Base-by-base conservation (phyloP, 2,113 vertebrate species). In the Perca flavescens region DNA sequence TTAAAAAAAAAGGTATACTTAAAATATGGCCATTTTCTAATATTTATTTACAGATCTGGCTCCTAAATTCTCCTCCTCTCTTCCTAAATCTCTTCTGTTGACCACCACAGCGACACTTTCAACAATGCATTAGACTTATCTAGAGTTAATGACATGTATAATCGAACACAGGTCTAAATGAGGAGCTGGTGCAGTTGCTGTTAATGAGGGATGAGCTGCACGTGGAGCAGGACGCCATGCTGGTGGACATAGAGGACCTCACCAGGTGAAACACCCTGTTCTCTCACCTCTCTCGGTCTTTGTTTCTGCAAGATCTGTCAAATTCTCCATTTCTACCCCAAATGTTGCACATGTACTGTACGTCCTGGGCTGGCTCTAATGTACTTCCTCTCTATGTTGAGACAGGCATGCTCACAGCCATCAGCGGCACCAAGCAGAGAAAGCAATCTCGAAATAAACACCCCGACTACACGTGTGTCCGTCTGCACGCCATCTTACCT, bases 191-290 rank as follows among this genome's bases (percentile, higher is more conserved):
- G 75, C 97, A 99, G 95, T 92, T 99, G 93, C 96, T 99, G 56
- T 95, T 99, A 58, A 93, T 99, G 77, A 96, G 98, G 84, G 98
- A 99, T 3, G 98, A 99, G 94, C 95, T 99, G 80, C 98, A 99
- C 81, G 97, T 98, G 10, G 98, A 99, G 92, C 98, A 99, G 88
- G 98, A 99, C 0, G 98, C 98, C 82, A 99, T 99, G 98, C 94
- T 99, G 94, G 98, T 99, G 89, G 98, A 99, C 93, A 97, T 99
- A 8, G 98, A 99, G 83, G 98, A 99, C 74, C 94, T 99, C 90
- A 99, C 98, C 94, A 98, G 98, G 98, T 99, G 58, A 85, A 31
- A 7, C 19, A 3, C 6, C 14, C 15, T 36, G 66, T 53, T 25
- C 13, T 14, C 25, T 68, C 43, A 13, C 28, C 6, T 1, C n/a